Evolutionary conservation across 2,888 invertebrate genomes (phyloP).

Genomic region (Erannis defoliaria): DNA sequence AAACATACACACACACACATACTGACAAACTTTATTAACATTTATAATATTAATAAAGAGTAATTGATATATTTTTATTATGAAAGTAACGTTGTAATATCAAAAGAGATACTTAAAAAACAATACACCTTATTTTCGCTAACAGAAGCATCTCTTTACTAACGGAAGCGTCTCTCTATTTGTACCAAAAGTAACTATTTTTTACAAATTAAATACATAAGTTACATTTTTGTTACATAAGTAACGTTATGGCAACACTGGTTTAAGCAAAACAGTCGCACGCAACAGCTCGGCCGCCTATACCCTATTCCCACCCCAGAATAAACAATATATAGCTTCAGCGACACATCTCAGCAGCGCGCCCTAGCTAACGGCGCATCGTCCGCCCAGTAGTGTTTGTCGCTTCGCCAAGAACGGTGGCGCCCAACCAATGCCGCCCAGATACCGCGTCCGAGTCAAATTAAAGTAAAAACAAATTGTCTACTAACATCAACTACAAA

Average conservation of each 20-base stretch:
- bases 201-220: too few relatives aligned
- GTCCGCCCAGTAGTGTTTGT: slow-evolving; percentile 30
- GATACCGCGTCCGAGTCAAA: slow-evolving; percentile 74
- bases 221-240: too few relatives aligned
- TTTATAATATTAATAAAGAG: too few relatives aligned
- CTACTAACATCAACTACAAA: slow-evolving; percentile 56
- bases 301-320: neutral
- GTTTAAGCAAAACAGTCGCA: neutral
- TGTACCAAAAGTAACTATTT: neutral
- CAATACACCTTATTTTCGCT: too few relatives aligned
- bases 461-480: slow-evolving; percentile 61
- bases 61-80: too few relatives aligned
- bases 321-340: neutral
- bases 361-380: neutral
- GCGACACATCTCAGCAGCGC: neutral
- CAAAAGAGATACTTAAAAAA: too few relatives aligned
- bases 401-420: slow-evolving; percentile 36
- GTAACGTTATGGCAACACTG: too few relatives aligned
- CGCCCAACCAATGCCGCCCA: slow-evolving; percentile 67
- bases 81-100: too few relatives aligned
- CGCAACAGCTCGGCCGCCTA: neutral
- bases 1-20: too few relatives aligned
- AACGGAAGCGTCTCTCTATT: too few relatives aligned
- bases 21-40: too few relatives aligned
- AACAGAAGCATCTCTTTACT: too few relatives aligned